phyloP scores from a whole-genome alignment of 2,113 vertebrate genomes.

The Otolemur garnettii region DNA sequence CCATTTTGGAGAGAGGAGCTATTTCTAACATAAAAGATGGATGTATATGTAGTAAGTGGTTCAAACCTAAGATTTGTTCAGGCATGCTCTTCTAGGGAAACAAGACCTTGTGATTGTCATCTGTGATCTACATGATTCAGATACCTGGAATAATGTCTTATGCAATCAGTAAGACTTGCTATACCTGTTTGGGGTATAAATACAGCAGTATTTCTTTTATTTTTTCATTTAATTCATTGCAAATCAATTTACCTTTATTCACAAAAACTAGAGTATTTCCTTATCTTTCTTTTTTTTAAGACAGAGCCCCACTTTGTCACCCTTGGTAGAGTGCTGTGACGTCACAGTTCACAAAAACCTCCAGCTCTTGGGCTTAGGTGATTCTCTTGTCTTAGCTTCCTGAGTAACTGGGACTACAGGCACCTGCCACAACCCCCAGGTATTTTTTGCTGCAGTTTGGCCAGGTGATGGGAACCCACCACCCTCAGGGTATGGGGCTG shows the following conservation, averaged over 20 bases:
- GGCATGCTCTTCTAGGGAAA: not conserved
- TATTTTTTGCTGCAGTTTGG: no score
- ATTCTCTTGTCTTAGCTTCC: no score
- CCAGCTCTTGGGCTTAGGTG: no score
- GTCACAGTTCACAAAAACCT: no score
- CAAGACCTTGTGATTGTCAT: not conserved
- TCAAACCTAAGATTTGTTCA: not conserved
- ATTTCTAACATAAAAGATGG: not conserved
- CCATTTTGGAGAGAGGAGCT: not conserved
- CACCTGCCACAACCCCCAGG: no score
- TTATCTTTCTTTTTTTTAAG: not conserved
- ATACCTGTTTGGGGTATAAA: not conserved
- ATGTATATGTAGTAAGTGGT: not conserved
- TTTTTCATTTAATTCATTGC: not conserved
- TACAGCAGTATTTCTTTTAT: not conserved
- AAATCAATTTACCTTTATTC: slow-evolving; percentile 39
- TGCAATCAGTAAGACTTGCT: not conserved
- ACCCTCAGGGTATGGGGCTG: no score
- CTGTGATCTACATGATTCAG: not conserved
- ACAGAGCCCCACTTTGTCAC: no score
- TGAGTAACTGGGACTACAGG: no score
- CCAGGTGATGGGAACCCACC: no score
- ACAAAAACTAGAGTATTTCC: not conserved
- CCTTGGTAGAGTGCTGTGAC: no score
- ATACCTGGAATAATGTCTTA: not conserved